These are phyloP conservation scores for Harpalus rubripes DNA, from an alignment of 2,888 invertebrate species.

Conservation along the genomic window DNA sequence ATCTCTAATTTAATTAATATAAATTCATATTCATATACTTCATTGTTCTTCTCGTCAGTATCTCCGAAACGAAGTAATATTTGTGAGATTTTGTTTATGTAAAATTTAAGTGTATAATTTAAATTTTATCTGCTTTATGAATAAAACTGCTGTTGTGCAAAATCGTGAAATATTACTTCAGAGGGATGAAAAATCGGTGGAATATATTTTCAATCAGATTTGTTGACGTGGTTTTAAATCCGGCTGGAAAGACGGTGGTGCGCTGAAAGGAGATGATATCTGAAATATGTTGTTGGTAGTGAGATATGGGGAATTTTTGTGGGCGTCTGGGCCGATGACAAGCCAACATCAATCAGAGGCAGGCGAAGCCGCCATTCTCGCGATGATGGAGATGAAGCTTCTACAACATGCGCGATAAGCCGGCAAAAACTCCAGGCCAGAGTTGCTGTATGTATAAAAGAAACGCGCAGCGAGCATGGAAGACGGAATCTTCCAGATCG, in stretches of 20 bases:
- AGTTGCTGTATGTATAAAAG: constrained; percentile 77
- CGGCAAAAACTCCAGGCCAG: constrained; percentile 75
- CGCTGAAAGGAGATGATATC: constrained; percentile 32
- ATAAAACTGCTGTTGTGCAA: neutral
- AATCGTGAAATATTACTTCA: neutral
- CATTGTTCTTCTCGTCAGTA: no score
- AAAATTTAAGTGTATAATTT: no score
- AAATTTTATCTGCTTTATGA: no score
- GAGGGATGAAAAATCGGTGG: neutral
- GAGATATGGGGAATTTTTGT: constrained; percentile 47
- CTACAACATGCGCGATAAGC: constrained; percentile 77
- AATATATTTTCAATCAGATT: constrained; percentile 1
- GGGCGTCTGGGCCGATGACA: constrained; percentile 48
- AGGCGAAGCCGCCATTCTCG: constrained; percentile 70
- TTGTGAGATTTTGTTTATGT: no score
- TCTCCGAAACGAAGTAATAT: no score
- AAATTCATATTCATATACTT: no score
- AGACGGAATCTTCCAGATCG: constrained; percentile 74
- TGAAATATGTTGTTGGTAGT: constrained; percentile 9
- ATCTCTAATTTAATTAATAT: no score
- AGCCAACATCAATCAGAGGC: constrained; percentile 62
- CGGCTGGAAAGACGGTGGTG: neutral
- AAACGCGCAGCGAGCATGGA: constrained; percentile 73
- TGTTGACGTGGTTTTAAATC: no score
- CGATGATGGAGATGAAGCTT: constrained; percentile 78